A percentile compares a stretch with the other conserved stretches of the same genome.
phyloP scores from a whole-genome alignment of 2,797 vertebrate genomes.

The Paramormyrops hopkinsi region DNA sequence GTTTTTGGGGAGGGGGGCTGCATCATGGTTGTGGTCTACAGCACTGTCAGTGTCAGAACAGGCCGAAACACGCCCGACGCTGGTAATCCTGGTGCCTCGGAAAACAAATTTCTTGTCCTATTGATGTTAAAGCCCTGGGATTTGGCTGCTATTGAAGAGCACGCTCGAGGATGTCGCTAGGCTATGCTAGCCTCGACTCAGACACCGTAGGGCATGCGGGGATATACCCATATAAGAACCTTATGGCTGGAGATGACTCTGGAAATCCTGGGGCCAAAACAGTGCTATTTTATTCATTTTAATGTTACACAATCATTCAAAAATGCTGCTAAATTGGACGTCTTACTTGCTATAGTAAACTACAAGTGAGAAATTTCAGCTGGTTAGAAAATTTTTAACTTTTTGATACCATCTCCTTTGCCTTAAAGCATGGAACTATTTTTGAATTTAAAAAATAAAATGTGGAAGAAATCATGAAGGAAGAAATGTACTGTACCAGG shows the following conservation, averaged over 20 bases:
- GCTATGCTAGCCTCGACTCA: slow-evolving; percentile 23
- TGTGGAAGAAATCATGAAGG: background rate
- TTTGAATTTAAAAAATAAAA: background rate
- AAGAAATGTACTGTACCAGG: background rate
- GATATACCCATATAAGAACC: slow-evolving; percentile 5
- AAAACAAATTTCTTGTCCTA: slow-evolving; percentile 39
- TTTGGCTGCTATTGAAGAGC: slow-evolving; percentile 38
- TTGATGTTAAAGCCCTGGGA: slow-evolving; percentile 43
- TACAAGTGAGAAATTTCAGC: background rate
- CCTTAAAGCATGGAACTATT: background rate
- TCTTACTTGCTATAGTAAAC: background rate
- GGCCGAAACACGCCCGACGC: slow-evolving; percentile 37
- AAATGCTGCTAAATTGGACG: background rate
- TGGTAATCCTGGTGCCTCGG: slow-evolving; percentile 38
- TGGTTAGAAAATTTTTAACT: background rate
- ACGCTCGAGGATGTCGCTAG: slow-evolving; percentile 35
- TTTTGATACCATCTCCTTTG: background rate
- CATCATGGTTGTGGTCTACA: background rate
- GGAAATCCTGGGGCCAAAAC: background rate
- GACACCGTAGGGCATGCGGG: background rate
- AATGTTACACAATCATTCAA: background rate
- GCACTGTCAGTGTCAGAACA: background rate
- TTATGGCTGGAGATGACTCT: background rate
- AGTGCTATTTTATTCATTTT: background rate
- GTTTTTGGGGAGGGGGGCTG: background rate